Percentiles rank a stretch among this genome's conserved stretches.
Evolutionary conservation across 2,113 vertebrate genomes (phyloP).

Genomic region (Sisor rabdophorus): DNA sequence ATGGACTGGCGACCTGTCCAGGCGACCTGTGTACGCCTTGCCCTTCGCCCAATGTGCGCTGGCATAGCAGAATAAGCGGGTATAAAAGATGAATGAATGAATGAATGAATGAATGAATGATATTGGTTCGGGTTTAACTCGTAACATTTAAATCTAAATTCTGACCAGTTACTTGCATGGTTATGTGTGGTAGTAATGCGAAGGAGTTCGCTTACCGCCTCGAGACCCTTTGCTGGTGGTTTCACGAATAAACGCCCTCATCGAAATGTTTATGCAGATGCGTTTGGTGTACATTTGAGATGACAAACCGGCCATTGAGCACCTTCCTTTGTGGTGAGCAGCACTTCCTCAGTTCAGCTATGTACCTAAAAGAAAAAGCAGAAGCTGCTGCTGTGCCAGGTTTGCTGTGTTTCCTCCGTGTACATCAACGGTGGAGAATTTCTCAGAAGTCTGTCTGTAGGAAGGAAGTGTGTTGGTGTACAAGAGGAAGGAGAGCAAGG

Average conservation of each 20-base stretch:
- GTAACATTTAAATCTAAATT: not conserved
- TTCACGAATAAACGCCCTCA: not conserved
- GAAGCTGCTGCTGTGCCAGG: slow-evolving; percentile 1
- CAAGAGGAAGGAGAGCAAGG: not conserved
- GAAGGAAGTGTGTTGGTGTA: slow-evolving; percentile 34
- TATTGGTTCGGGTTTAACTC: not conserved
- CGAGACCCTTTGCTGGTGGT: too few relatives aligned
- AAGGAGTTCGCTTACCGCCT: not conserved
- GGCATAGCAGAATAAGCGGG: too few relatives aligned
- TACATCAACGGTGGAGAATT: slow-evolving; percentile 8
- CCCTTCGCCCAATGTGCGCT: too few relatives aligned
- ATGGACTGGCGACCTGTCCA: too few relatives aligned
- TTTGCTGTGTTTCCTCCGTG: not conserved
- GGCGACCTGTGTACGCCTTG: too few relatives aligned
- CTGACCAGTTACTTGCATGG: not conserved
- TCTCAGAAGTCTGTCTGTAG: slow-evolving; percentile 26
- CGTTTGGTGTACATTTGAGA: not conserved
- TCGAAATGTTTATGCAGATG: not conserved
- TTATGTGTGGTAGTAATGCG: not conserved
- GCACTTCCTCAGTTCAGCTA: slow-evolving; percentile 1
- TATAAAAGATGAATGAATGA: too few relatives aligned
- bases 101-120: too few relatives aligned
- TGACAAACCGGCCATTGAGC: not conserved
- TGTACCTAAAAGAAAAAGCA: not conserved
- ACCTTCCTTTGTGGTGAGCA: not conserved